phyloP scores from a whole-genome alignment of 2,113 vertebrate species.

The Oostethus manadensis region DNA sequence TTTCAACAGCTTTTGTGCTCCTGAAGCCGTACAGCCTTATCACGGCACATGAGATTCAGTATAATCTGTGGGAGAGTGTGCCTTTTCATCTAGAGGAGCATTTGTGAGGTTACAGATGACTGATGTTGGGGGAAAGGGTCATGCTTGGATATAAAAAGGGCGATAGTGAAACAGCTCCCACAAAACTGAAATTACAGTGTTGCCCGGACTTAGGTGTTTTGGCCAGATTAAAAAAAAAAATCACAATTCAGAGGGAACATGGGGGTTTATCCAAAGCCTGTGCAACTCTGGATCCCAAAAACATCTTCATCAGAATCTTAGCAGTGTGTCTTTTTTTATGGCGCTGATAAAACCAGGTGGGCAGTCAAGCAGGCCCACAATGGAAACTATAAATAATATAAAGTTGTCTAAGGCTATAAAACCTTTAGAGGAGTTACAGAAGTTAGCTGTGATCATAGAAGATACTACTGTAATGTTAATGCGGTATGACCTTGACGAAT shows the following conservation, averaged over 20 bases:
- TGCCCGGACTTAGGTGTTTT: neutral
- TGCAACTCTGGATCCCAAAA: neutral
- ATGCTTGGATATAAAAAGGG: too few species aligned
- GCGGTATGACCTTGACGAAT: neutral
- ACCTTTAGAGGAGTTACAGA: neutral
- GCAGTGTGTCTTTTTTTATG: neutral
- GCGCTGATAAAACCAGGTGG: neutral
- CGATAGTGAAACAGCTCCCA: too few species aligned
- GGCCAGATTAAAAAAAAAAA: neutral
- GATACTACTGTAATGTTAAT: neutral
- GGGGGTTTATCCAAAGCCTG: neutral
- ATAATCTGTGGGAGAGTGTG: too few species aligned
- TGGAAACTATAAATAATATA: neutral
- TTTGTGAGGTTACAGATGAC: too few species aligned
- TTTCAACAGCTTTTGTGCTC: neutral
- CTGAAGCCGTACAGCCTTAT: neutral
- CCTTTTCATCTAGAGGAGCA: too few species aligned
- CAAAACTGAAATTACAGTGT: too few species aligned
- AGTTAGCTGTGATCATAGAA: neutral
- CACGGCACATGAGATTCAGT: neutral
- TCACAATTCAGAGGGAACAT: neutral
- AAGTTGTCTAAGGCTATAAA: neutral
- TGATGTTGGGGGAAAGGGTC: too few species aligned
- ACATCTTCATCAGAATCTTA: neutral
- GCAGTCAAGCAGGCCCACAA: neutral